Evolutionary conservation across 1,140 invertebrate species (phyloP).

Genomic region (Meloidogyne hapla): DNA sequence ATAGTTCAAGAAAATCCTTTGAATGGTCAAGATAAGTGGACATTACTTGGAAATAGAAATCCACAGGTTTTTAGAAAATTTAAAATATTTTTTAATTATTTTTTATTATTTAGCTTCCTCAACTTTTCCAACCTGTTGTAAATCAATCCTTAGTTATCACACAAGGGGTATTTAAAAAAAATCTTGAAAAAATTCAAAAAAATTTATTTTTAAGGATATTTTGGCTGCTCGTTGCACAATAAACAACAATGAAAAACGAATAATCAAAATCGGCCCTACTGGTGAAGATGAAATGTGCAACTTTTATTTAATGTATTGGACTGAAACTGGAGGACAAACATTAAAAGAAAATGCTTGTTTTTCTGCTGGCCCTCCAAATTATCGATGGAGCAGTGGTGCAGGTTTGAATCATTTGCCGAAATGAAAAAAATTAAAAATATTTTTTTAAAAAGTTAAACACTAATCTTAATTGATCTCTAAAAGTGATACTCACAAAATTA

Average conservation of each 20-base stretch:
- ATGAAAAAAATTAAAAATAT: slow-evolving; percentile 10
- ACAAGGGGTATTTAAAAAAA: slow-evolving; percentile 74
- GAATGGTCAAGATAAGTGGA: slow-evolving; percentile 37
- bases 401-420: slow-evolving; percentile 78
- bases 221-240: slow-evolving; percentile 86
- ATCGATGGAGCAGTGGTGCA: slow-evolving; percentile 74
- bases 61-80: slow-evolving; percentile 67
- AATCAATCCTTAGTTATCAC: slow-evolving; percentile 68
- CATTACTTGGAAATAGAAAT: slow-evolving; percentile 81
- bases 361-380: slow-evolving; percentile 75
- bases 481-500: not conserved
- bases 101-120: slow-evolving; percentile 71
- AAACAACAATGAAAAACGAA: slow-evolving; percentile 72
- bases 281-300: slow-evolving; percentile 98
- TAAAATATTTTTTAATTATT: not conserved
- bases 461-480: not conserved
- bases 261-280: slow-evolving; percentile 70
- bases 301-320: slow-evolving; percentile 98
- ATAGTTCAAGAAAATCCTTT: slow-evolving; percentile 45
- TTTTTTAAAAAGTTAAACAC: not conserved
- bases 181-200: slow-evolving; percentile 15
- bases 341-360: slow-evolving; percentile 83
- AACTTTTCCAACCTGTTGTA: slow-evolving; percentile 88
- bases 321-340: slow-evolving; percentile 73
- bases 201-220: slow-evolving; percentile 43